These are phyloP conservation scores for Proales similis DNA, from an alignment of 1,140 invertebrate species.

Conservation along the genomic window DNA sequence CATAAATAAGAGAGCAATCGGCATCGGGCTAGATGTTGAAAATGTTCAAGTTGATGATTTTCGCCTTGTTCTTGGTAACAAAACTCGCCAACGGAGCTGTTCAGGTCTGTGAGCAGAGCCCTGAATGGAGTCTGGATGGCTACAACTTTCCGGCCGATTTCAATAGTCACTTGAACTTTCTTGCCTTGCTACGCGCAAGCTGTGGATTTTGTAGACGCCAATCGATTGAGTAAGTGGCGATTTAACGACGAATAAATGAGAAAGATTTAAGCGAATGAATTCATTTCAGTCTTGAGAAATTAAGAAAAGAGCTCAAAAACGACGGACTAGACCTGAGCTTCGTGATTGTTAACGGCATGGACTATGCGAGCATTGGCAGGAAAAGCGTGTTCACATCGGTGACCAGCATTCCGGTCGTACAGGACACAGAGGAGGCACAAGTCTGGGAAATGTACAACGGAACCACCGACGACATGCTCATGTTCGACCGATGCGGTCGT, in stretches of 20 bases:
- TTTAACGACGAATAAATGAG: not conserved
- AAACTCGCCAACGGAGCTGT: too few species aligned
- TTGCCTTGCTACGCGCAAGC: not conserved
- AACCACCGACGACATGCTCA: constrained; percentile 4
- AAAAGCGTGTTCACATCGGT: not conserved
- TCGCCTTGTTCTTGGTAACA: too few species aligned
- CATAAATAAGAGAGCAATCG: too few species aligned
- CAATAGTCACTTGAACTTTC: not conserved
- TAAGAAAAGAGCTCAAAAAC: not conserved
- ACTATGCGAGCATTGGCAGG: not conserved
- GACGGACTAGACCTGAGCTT: not conserved
- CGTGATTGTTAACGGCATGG: not conserved
- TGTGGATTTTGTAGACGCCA: not conserved
- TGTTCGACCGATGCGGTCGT: not conserved
- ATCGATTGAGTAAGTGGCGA: not conserved
- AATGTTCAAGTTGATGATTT: too few species aligned
- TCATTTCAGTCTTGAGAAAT: not conserved
- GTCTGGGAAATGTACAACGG: constrained; percentile 1
- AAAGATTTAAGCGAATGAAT: not conserved
- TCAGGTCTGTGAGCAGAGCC: too few species aligned
- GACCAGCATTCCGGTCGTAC: not conserved
- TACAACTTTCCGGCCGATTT: not conserved
- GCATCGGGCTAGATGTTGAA: too few species aligned
- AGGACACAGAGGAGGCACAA: not conserved
- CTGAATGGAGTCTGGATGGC: not conserved